Evolutionary conservation across 2,113 vertebrate genomes (phyloP).

Genomic region (Xenopus borealis): DNA sequence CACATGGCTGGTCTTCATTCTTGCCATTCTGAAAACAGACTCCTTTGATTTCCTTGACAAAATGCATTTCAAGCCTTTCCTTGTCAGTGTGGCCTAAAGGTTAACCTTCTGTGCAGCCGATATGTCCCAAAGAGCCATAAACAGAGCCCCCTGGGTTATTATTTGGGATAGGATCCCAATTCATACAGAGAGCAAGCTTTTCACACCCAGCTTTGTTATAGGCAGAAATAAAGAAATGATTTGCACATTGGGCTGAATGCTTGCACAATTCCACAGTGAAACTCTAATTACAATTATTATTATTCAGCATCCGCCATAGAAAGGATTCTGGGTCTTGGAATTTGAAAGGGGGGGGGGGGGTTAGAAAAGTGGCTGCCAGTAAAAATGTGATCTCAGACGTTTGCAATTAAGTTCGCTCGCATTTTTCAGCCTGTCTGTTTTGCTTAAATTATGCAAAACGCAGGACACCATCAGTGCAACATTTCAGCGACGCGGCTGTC

Average conservation of each 20-base stretch:
- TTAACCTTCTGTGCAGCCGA: no score
- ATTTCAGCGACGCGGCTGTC: slow-evolving; percentile 19
- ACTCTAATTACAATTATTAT: slow-evolving; percentile 12
- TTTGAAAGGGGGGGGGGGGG: not conserved
- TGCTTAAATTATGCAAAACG: slow-evolving; percentile 45
- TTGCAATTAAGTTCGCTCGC: slow-evolving; percentile 41
- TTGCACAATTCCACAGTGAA: slow-evolving; percentile 11
- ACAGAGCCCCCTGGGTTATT: no score
- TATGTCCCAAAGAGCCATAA: no score
- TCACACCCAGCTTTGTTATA: no score
- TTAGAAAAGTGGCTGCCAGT: slow-evolving; percentile 17
- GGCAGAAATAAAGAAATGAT: not conserved
- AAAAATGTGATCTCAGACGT: slow-evolving; percentile 39
- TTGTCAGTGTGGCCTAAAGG: no score
- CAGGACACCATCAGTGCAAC: slow-evolving; percentile 19
- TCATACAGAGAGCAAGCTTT: no score
- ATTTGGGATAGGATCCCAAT: no score
- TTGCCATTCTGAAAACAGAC: no score
- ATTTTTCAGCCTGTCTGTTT: slow-evolving; percentile 32
- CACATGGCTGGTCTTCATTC: not conserved
- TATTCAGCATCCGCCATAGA: slow-evolving; percentile 26
- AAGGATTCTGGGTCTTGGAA: slow-evolving; percentile 28
- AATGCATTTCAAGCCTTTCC: no score
- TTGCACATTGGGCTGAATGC: not conserved
- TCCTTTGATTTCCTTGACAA: no score